Conservation (phyloP, 2,888 invertebrate species). For the Balanococcus diminutus region DNA sequence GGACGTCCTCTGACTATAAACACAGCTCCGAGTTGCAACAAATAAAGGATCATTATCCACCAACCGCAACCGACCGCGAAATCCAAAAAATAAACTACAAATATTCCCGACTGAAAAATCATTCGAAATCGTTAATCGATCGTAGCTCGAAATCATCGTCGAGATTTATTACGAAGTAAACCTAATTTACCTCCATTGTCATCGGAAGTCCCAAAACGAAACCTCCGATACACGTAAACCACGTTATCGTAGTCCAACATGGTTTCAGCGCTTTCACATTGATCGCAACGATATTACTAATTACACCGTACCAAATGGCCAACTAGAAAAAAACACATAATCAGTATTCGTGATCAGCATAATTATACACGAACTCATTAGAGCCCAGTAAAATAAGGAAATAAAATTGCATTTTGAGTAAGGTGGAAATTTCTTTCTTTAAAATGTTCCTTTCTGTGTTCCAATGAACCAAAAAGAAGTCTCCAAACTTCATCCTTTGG, state of each 20-base stretch:
- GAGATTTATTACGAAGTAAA: too few relatives aligned
- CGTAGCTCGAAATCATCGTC: background rate
- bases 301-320: constrained; percentile 90
- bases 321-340: constrained; percentile 63
- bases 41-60: constrained; percentile 83
- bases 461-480: too few relatives aligned
- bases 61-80: constrained; percentile 82
- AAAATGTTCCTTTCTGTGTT: too few relatives aligned
- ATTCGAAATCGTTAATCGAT: background rate
- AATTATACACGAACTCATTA: background rate
- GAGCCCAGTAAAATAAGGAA: too few relatives aligned
- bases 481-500: too few relatives aligned
- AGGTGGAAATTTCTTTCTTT: too few relatives aligned
- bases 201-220: constrained; percentile 83
- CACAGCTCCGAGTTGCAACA: constrained; percentile 78
- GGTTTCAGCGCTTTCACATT: constrained; percentile 73
- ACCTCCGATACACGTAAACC: constrained; percentile 82
- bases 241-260: constrained; percentile 83
- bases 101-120: constrained; percentile 72
- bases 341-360: background rate
- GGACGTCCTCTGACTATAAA: constrained; percentile 86
- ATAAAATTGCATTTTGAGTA: too few relatives aligned
- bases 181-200: constrained; percentile 82
- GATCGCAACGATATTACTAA: constrained; percentile 81
- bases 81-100: constrained; percentile 83